phyloP scores from a whole-genome alignment of 2,113 vertebrate genomes.

The Merops nubicus region DNA sequence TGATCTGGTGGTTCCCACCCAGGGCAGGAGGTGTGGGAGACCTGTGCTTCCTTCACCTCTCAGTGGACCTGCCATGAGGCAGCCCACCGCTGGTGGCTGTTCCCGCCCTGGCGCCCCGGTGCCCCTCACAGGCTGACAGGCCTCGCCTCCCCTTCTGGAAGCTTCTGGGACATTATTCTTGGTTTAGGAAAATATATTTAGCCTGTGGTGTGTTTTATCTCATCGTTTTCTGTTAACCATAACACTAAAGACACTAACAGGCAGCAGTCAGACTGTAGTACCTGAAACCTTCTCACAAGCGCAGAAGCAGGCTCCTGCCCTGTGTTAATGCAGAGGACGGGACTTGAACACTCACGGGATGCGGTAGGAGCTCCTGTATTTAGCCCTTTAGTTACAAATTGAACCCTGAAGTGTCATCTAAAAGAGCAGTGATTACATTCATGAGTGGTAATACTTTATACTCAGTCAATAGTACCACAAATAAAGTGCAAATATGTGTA shows the following conservation, averaged over 20 bases:
- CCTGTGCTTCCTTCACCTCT: neutral
- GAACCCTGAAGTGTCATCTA: neutral
- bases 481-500: neutral
- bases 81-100: accelerated
- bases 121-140: neutral
- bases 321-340: neutral
- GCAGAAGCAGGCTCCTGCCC: neutral
- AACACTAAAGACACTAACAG: too few relatives aligned
- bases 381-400: neutral
- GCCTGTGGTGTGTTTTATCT: too few relatives aligned
- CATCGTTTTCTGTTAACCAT: neutral
- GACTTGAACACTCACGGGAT: neutral
- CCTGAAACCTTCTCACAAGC: neutral
- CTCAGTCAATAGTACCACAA: neutral
- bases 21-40: accelerated
- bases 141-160: neutral
- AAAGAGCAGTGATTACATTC: neutral
- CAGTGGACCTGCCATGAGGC: accelerated
- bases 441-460: neutral
- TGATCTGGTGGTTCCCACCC: neutral
- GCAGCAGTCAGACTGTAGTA: neutral
- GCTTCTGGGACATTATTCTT: neutral
- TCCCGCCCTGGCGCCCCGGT: accelerated
- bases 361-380: neutral
- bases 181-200: neutral